A percentile compares a stretch with the other conserved stretches of the same genome.
phyloP scores from a whole-genome alignment of 2,888 invertebrate genomes.

The Podabrus alpinus region DNA sequence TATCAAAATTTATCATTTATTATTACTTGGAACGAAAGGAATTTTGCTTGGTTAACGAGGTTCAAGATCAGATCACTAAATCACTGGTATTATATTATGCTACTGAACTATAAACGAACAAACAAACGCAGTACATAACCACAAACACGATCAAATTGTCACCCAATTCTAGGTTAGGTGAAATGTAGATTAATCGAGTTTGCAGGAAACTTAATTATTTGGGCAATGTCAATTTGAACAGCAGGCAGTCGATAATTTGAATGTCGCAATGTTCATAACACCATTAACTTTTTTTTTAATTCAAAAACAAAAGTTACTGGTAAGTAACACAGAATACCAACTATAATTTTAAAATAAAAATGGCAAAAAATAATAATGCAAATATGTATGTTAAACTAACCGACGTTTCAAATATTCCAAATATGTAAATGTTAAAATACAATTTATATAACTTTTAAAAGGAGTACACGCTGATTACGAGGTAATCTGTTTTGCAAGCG shows the following conservation, averaged over 20 bases:
- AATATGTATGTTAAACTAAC: background rate
- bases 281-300: no score
- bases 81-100: background rate
- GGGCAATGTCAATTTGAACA: background rate
- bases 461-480: conserved; percentile 3
- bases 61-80: background rate
- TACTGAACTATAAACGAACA: background rate
- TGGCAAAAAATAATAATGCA: background rate
- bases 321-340: background rate
- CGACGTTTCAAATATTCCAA: background rate
- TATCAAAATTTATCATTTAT: no score
- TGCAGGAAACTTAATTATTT: background rate
- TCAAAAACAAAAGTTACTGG: background rate
- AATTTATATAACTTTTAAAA: background rate
- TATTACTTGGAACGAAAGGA: background rate
- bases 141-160: no score
- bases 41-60: background rate
- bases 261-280: background rate
- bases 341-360: background rate
- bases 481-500: conserved; percentile 31
- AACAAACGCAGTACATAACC: background rate
- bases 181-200: no score
- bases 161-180: no score
- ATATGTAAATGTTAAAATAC: background rate
- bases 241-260: background rate